A percentile compares a stretch with the other conserved stretches of the same genome.
These are phyloP conservation scores for Polylopha cassiicola DNA, from an alignment of 2,888 invertebrate genomes.

Conservation along the genomic window DNA sequence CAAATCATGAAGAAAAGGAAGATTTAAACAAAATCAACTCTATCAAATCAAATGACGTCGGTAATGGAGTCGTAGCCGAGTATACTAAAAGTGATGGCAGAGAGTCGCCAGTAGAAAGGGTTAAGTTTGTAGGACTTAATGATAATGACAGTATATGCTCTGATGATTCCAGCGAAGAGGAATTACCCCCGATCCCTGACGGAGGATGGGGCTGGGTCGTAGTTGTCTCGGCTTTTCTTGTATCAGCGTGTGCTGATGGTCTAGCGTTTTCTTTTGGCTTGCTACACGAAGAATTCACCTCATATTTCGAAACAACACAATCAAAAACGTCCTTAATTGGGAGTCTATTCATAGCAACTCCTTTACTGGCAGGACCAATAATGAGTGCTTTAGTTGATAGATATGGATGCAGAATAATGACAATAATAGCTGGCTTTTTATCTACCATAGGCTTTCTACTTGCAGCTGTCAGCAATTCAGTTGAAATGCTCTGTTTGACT, in stretches of 20 bases:
- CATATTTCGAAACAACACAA: conserved; percentile 86
- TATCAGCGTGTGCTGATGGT: conserved; percentile 95
- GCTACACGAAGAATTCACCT: conserved; percentile 87
- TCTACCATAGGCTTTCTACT: conserved; percentile 86
- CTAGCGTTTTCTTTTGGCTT: conserved; percentile 94
- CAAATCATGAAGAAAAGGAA: conserved; percentile 30
- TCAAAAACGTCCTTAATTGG: conserved; percentile 93
- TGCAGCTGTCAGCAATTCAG: conserved; percentile 82
- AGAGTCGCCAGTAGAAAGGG: conserved; percentile 54
- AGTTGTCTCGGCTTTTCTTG: conserved; percentile 87
- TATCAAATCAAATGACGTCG: conserved; percentile 46
- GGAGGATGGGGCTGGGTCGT: conserved; percentile 95
- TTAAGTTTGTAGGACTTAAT: conserved; percentile 67
- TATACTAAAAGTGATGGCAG: conserved; percentile 37
- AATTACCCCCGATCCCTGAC: conserved; percentile 82
- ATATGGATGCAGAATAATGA: conserved; percentile 87
- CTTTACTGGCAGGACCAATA: conserved; percentile 88
- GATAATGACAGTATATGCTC: conserved; percentile 66
- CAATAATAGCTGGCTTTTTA: conserved; percentile 82
- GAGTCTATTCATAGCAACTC: conserved; percentile 91
- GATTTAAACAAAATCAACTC: conserved; percentile 61
- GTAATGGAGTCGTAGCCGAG: conserved; percentile 37
- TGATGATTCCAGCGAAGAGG: conserved; percentile 45
- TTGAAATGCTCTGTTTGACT: conserved; percentile 87
- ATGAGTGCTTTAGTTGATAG: conserved; percentile 90